phyloP scores from a whole-genome alignment of 2,113 vertebrate genomes.

The Platichthys stellatus region DNA sequence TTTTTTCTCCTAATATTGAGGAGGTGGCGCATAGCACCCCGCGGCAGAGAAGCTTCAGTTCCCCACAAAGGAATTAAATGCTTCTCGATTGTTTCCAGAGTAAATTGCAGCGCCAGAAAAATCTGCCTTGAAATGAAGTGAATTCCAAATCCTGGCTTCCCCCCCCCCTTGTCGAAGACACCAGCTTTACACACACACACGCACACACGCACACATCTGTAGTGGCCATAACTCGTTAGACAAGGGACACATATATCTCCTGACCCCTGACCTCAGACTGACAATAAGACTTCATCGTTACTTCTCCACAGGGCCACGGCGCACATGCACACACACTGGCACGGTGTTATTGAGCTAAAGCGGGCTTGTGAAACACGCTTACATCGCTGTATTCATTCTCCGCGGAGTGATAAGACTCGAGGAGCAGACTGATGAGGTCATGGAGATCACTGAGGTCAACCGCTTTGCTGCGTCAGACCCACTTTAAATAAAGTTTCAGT shows the following conservation, averaged over 20 bases:
- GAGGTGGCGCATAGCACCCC: conserved; percentile 43
- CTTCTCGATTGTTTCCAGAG: conserved; percentile 46
- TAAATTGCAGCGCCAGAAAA: conserved; percentile 30
- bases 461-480: conserved; percentile 30
- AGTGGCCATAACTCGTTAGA: conserved; percentile 34
- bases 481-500: conserved; percentile 31
- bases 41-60: conserved; percentile 23
- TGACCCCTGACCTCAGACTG: conserved; percentile 61
- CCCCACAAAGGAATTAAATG: conserved; percentile 41
- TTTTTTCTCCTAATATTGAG: conserved; percentile 41
- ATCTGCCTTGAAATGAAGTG: conserved; percentile 13
- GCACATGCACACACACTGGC: conserved; percentile 14
- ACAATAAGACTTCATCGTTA: conserved; percentile 55
- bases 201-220: conserved; percentile 6
- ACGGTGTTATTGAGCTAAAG: conserved; percentile 33
- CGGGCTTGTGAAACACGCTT: conserved; percentile 59
- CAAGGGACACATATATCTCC: conserved; percentile 44
- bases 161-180: not conserved
- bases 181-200: not conserved
- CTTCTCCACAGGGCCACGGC: conserved; percentile 2
- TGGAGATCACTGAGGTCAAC: conserved; percentile 52
- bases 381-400: conserved; percentile 48
- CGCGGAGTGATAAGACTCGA: conserved; percentile 35
- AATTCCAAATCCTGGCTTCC: conserved; percentile 3
- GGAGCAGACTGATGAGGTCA: conserved; percentile 62